These are phyloP conservation scores for Ruditapes philippinarum DNA, from an alignment of 1,140 invertebrate genomes.

Conservation along the genomic window DNA sequence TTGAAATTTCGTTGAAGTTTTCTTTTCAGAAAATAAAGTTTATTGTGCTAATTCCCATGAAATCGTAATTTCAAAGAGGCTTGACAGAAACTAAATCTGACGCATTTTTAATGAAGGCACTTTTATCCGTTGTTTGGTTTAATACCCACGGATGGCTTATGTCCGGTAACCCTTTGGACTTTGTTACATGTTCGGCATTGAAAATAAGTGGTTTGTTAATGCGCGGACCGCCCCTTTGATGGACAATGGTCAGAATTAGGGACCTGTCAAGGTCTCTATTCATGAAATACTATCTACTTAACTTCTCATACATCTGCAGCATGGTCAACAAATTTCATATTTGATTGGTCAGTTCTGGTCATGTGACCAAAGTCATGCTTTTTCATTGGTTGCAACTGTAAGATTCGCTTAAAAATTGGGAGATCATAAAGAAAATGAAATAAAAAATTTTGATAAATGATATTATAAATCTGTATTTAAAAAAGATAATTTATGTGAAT, in stretches of 20 bases:
- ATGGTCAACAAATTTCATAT: background rate
- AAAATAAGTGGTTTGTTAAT: slow-evolving; percentile 53
- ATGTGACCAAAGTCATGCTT: background rate
- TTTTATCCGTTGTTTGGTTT: slow-evolving; percentile 15
- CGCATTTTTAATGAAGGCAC: slow-evolving; percentile 47
- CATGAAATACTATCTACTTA: slow-evolving; percentile 37
- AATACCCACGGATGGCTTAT: slow-evolving; percentile 59
- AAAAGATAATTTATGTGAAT: slow-evolving; percentile 18
- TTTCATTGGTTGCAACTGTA: slow-evolving; percentile 29
- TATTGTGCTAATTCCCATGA: slow-evolving; percentile 61
- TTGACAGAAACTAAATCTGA: slow-evolving; percentile 43
- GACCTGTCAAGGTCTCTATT: slow-evolving; percentile 32
- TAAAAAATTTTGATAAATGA: slow-evolving; percentile 6
- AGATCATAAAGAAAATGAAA: slow-evolving; percentile 32
- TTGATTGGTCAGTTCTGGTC: slow-evolving; percentile 37
- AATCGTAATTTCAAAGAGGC: slow-evolving; percentile 55
- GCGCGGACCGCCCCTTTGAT: slow-evolving; percentile 29
- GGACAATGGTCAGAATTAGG: slow-evolving; percentile 64
- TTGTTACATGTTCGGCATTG: slow-evolving; percentile 47
- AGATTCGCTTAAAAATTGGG: background rate
- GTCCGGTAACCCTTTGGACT: slow-evolving; percentile 51
- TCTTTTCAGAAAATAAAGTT: slow-evolving; percentile 41
- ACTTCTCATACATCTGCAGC: slow-evolving; percentile 50
- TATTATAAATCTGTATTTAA: slow-evolving; percentile 6
- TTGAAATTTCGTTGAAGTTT: slow-evolving; percentile 47